Percentiles rank a stretch among this genome's conserved stretches.
These are phyloP conservation scores for Tautogolabrus adspersus DNA, from an alignment of 2,113 vertebrate genomes.

Conservation along the genomic window DNA sequence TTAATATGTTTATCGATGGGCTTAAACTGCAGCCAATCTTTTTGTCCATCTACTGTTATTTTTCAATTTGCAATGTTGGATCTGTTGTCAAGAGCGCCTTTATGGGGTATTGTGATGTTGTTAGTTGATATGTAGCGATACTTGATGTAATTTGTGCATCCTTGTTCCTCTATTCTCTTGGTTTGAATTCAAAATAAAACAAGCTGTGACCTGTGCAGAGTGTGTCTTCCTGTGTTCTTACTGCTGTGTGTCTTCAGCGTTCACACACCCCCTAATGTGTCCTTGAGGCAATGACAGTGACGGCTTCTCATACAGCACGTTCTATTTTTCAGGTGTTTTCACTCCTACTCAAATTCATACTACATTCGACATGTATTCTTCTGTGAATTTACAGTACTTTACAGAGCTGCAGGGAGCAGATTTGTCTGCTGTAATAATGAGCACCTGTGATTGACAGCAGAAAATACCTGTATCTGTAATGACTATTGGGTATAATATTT, in stretches of 20 bases:
- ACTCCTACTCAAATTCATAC: neutral
- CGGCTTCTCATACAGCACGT: neutral
- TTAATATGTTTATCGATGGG: slow-evolving; percentile 38
- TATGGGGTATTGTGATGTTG: slow-evolving; percentile 78
- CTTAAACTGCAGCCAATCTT: slow-evolving; percentile 44
- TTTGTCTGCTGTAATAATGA: slow-evolving; percentile 32
- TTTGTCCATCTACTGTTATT: slow-evolving; percentile 37
- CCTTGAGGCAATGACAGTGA: slow-evolving; percentile 17
- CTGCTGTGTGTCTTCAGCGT: neutral
- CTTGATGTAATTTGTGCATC: slow-evolving; percentile 80
- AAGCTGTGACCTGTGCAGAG: slow-evolving; percentile 75
- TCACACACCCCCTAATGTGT: neutral
- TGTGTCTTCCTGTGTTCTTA: slow-evolving; percentile 50
- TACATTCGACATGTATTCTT: slow-evolving; percentile 6
- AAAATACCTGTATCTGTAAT: slow-evolving; percentile 33
- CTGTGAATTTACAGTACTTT: neutral
- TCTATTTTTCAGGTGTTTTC: slow-evolving; percentile 27
- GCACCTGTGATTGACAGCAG: slow-evolving; percentile 39
- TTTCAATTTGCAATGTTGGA: slow-evolving; percentile 58
- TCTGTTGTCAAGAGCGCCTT: slow-evolving; percentile 71
- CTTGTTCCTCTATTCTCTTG: slow-evolving; percentile 64
- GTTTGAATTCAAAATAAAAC: slow-evolving; percentile 80
- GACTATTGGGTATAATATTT: slow-evolving; percentile 36
- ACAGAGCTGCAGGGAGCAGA: slow-evolving; percentile 5
- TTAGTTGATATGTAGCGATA: slow-evolving; percentile 82